Conservation (phyloP, 2,113 vertebrate genomes). For the Eubucco bourcierii region DNA sequence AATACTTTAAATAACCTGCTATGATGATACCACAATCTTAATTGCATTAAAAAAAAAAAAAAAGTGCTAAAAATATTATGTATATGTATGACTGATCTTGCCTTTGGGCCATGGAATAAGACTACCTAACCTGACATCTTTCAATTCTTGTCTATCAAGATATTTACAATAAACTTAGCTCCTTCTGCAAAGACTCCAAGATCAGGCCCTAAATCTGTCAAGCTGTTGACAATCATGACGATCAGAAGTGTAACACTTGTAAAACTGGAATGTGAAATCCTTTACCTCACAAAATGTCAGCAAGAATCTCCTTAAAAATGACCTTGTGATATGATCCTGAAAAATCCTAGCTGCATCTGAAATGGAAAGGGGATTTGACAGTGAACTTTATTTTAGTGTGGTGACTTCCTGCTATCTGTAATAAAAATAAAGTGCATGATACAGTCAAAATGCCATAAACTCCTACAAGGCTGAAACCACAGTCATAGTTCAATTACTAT, state of each 20-base stretch:
- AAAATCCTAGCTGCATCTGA: slow-evolving; percentile 29
- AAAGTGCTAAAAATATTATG: background rate
- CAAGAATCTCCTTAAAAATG: slow-evolving; percentile 40
- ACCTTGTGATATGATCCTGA: slow-evolving; percentile 29
- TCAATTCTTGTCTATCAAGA: slow-evolving; percentile 9
- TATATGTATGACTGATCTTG: background rate
- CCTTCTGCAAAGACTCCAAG: slow-evolving; percentile 5
- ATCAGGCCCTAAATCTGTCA: slow-evolving; percentile 27
- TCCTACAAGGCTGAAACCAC: background rate
- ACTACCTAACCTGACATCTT: background rate
- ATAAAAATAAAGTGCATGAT: slow-evolving; percentile 20
- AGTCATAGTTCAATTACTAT: background rate
- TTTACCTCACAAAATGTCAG: slow-evolving; percentile 43
- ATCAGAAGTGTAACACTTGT: slow-evolving; percentile 16
- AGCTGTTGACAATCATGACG: background rate
- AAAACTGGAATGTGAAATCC: slow-evolving; percentile 36
- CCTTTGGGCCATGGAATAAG: background rate
- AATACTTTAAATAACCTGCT: background rate
- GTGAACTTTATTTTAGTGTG: slow-evolving; percentile 4
- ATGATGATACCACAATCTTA: background rate
- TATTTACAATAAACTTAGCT: slow-evolving; percentile 15
- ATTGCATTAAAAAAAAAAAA: background rate
- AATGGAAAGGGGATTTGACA: slow-evolving; percentile 2
- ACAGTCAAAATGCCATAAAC: background rate
- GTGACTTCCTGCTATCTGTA: background rate